Evolutionary conservation across 2,797 vertebrate genomes (phyloP), one percentile per base, ranked within the genome.

Genomic region (Glossophaga mutica): DNA sequence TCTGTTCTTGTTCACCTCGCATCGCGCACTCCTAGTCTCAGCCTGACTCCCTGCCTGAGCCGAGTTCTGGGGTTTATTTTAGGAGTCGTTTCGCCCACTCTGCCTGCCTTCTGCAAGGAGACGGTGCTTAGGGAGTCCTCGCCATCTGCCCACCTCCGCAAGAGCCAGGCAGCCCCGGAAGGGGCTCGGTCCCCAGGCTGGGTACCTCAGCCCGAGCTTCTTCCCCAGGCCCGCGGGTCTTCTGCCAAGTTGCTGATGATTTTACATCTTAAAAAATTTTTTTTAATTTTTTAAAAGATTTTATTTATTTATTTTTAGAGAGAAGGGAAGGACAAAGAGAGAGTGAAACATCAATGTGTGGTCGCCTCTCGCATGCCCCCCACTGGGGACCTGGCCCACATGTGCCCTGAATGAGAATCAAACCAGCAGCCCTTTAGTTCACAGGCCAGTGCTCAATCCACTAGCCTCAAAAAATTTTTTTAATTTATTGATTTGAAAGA

Each of bases 91-190:
- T 92, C 94, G 44, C 96, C 96, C 93, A 95, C 97, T 95, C 85
- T 52, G 85, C 95, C 95, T 96, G 96, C 95, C 37, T 74, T 95
- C 78, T 95, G 37, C 62, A 92, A 96, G 92, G 90, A 94, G 88
- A 26, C 77, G 67, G 87, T 52, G 92, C 67, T 94, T 50, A 48
- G 96, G 97, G 91, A 95, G 96, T 94, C 97, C 96, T 97, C 50
- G 1, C 95, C 96, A 96, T 95, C 97, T 96, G 95, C 87, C 90
- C 55, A 73, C 96, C 74, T 81, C 97, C 29, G 0, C 94, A 73
- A 79, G 95, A 93, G 84, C 83, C 90, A 81, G 91, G 92, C 89
- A 95, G 52, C 67, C 76, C 50, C 24, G 1, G 9, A n/a, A 4
- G 57, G 55, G 14, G 11, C 76, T 78, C 81, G 24, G 5, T n/a